Evolutionary conservation across 2,113 vertebrate genomes (phyloP).

Genomic region (Turdus rufiventris): DNA sequence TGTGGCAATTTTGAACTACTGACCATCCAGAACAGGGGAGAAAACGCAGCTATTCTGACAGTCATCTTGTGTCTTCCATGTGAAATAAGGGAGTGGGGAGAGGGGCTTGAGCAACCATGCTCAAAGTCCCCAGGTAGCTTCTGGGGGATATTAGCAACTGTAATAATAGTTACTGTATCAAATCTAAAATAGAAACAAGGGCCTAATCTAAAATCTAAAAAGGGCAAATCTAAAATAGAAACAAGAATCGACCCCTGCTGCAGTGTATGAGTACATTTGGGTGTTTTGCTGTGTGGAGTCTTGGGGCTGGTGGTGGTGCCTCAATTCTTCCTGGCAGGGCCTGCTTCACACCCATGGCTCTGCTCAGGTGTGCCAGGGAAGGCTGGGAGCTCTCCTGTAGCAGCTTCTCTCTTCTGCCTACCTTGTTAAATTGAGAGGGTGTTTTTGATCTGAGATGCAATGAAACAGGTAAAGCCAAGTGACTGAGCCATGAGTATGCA

Average conservation of each 20-base stretch:
- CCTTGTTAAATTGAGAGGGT: neutral
- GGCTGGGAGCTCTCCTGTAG: neutral
- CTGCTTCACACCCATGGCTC: neutral
- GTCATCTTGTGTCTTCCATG: neutral
- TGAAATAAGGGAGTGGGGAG: neutral
- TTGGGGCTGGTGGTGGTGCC: neutral
- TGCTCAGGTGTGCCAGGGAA: accelerated
- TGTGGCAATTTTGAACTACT: neutral
- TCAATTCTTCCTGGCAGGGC: neutral
- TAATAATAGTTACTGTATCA: neutral
- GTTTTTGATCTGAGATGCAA: neutral
- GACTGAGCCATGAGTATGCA: accelerated
- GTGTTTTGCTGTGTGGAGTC: neutral
- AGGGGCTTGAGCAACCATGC: neutral
- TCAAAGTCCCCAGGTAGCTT: neutral
- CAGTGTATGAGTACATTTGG: accelerated
- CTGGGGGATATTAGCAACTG: neutral
- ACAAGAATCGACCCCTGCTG: accelerated
- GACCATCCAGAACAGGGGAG: neutral
- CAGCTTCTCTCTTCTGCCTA: neutral
- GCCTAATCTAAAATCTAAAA: too few species aligned
- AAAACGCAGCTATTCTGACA: neutral
- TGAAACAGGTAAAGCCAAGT: neutral
- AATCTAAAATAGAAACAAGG: neutral
- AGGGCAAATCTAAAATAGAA: neutral